Evolutionary conservation across 2,797 vertebrate species (phyloP).

Genomic region (Gadopsis marmoratus): DNA sequence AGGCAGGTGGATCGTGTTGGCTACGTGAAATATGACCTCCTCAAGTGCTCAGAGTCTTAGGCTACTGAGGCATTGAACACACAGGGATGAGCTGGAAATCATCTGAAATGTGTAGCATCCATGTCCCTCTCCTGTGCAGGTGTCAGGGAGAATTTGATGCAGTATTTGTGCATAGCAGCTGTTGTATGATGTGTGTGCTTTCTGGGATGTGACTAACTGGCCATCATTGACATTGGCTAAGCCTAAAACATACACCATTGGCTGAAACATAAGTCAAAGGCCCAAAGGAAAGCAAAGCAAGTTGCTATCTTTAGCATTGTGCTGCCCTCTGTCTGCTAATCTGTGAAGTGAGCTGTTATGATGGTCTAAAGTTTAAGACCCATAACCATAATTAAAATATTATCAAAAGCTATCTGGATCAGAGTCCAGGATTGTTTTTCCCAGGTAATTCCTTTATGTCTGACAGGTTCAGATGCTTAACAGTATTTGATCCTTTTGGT

Average conservation of each 20-base stretch:
- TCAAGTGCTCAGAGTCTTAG: conserved; percentile 86
- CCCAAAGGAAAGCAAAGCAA: conserved; percentile 39
- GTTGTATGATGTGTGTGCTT: conserved; percentile 56
- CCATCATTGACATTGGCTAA: conserved; percentile 39
- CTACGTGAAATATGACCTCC: conserved; percentile 91
- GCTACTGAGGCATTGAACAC: conserved; percentile 46
- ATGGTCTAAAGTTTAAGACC: conserved; percentile 39
- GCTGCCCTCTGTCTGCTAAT: conserved; percentile 41
- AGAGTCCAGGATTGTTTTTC: conserved; percentile 37
- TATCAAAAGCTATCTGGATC: conserved; percentile 46
- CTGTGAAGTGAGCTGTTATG: conserved; percentile 62
- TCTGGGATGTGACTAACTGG: conserved; percentile 62
- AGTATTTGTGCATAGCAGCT: conserved; percentile 48
- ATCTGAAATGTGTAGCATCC: conserved; percentile 48
- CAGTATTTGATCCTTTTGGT: conserved; percentile 76
- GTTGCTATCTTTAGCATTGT: conserved; percentile 25
- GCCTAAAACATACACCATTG: conserved; percentile 22
- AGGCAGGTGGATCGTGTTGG: conserved; percentile 92
- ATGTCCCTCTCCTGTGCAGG: conserved; percentile 37
- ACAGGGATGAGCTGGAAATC: conserved; percentile 45
- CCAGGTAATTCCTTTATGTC: conserved; percentile 65
- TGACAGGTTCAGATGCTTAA: conserved; percentile 83
- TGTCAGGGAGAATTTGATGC: conserved; percentile 56
- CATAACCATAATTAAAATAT: conserved; percentile 46
- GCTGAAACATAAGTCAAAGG: conserved; percentile 38